Percentiles rank a stretch among this genome's conserved stretches.
phyloP scores from a whole-genome alignment of 2,113 vertebrate genomes.

The mouse (Mus musculus) region DNA sequence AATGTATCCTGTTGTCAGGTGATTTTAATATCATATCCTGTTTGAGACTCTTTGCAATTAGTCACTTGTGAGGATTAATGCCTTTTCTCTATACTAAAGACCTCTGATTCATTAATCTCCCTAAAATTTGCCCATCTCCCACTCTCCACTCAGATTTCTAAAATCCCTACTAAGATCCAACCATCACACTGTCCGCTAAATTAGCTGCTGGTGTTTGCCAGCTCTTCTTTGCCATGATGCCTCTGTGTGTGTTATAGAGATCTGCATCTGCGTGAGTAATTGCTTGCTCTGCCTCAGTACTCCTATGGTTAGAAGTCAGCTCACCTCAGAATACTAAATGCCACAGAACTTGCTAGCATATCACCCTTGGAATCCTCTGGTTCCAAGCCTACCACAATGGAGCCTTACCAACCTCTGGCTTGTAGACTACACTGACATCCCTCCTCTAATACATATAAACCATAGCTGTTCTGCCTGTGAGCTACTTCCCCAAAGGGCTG shows the following conservation, averaged over 20 bases:
- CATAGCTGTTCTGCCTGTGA: background rate
- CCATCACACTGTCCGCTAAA: rapidly evolving
- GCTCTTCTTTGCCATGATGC: background rate
- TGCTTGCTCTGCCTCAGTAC: background rate
- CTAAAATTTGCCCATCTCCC: background rate
- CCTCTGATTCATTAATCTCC: background rate
- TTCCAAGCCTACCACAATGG: background rate
- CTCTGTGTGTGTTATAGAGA: background rate
- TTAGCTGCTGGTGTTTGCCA: rapidly evolving
- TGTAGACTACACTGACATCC: rapidly evolving
- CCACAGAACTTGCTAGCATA: too few species aligned
- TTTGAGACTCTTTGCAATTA: constrained; percentile 43
- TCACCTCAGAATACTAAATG: background rate
- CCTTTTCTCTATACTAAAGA: background rate
- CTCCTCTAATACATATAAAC: background rate
- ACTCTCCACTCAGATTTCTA: background rate
- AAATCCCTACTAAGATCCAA: background rate
- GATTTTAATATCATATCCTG: background rate
- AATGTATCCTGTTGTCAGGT: background rate
- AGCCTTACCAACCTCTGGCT: background rate
- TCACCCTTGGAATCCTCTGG: background rate
- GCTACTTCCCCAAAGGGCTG: background rate
- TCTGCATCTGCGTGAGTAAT: background rate
- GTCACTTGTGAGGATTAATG: background rate
- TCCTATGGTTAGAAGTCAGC: background rate